Evolutionary conservation across 2,888 invertebrate genomes (phyloP).

Genomic region (Gryllus longicercus): DNA sequence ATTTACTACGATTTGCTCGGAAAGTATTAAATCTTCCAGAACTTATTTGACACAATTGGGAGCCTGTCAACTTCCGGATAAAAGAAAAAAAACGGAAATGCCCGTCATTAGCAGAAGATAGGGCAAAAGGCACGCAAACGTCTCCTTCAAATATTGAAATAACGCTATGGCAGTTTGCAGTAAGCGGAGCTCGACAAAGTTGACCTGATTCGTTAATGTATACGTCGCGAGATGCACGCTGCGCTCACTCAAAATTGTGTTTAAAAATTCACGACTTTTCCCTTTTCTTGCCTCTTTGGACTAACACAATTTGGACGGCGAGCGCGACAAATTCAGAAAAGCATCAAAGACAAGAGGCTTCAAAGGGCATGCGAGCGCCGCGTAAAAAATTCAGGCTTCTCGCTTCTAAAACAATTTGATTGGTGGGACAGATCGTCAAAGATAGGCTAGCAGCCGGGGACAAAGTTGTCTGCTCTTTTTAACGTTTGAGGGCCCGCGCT

Average conservation of each 20-base stretch:
- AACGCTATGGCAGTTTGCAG: not conserved
- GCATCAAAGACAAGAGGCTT: not conserved
- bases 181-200: conserved; percentile 17
- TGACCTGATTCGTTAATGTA: not conserved
- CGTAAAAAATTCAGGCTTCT: not conserved
- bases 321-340: not conserved
- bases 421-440: conserved; percentile 17
- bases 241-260: not conserved
- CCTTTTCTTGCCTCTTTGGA: not conserved
- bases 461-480: not conserved
- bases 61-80: too few relatives aligned
- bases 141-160: not conserved
- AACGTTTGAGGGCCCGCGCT: not conserved
- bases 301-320: not conserved
- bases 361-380: not conserved
- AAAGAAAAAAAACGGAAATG: too few relatives aligned
- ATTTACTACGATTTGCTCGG: too few relatives aligned
- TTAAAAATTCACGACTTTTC: conserved; percentile 8
- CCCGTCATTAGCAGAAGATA: too few relatives aligned
- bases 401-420: conserved; percentile 11
- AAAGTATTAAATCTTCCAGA: too few relatives aligned
- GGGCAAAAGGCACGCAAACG: not conserved
- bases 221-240: not conserved
- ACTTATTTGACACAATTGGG: too few relatives aligned
- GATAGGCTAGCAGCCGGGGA: not conserved